Conservation (phyloP, 2,888 invertebrate genomes). For the Tineola bisselliella region DNA sequence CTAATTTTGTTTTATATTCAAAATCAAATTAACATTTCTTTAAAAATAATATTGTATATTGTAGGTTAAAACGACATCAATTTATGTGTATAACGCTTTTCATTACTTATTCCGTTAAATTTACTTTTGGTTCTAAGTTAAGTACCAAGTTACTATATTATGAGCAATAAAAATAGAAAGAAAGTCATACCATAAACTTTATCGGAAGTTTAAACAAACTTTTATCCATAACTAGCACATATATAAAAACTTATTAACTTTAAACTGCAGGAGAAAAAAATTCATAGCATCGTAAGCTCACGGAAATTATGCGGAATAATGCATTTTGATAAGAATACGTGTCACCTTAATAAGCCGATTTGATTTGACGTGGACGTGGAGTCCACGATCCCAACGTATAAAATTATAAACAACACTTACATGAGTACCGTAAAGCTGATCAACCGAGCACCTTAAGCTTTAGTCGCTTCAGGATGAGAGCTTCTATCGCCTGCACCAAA, state of each 20-base stretch:
- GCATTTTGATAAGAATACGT: constrained; percentile 44
- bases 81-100: too few species aligned
- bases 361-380: constrained; percentile 58
- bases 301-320: constrained; percentile 1
- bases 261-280: background rate
- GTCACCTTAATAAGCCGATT: constrained; percentile 64
- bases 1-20: too few species aligned
- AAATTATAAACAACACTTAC: constrained; percentile 48
- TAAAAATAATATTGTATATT: too few species aligned
- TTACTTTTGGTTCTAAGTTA: too few species aligned
- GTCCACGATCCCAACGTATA: constrained; percentile 33
- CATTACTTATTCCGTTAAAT: too few species aligned
- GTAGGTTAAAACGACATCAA: too few species aligned
- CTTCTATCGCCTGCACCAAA: constrained; percentile 47
- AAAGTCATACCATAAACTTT: background rate
- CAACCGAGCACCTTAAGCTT: constrained; percentile 51
- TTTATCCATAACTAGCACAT: background rate
- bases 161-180: background rate
- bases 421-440: constrained; percentile 60
- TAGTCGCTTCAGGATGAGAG: constrained; percentile 52
- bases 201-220: background rate
- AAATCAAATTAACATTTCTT: too few species aligned
- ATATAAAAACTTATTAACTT: background rate
- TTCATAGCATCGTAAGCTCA: background rate
- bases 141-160: background rate